These are phyloP conservation scores for Colinus virginianus DNA, from an alignment of 2,113 vertebrate genomes.

Conservation along the genomic window DNA sequence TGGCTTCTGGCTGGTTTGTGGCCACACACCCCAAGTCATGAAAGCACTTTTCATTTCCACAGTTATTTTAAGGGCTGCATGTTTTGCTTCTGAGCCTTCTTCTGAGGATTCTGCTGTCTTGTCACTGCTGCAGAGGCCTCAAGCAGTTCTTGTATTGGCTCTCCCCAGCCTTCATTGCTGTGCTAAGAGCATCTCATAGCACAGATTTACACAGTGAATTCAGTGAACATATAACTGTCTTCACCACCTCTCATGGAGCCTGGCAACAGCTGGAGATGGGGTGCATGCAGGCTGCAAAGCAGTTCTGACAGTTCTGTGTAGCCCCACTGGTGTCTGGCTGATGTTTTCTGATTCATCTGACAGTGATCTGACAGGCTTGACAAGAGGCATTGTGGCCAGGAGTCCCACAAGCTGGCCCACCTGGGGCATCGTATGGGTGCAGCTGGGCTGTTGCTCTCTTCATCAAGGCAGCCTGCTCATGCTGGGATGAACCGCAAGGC, in stretches of 20 bases:
- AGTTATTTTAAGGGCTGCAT: neutral
- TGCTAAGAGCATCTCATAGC: neutral
- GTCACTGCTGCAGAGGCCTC: neutral
- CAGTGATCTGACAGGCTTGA: neutral
- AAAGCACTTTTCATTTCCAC: neutral
- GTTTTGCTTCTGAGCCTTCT: neutral
- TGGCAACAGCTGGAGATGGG: neutral
- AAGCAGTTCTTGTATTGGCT: neutral
- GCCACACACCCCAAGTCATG: neutral
- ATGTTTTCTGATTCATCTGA: neutral
- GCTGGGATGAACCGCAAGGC: neutral
- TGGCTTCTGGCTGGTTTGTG: neutral
- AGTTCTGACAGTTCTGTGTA: neutral
- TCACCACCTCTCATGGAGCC: neutral
- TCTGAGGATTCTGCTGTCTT: neutral
- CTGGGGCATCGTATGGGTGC: neutral
- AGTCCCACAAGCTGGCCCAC: neutral
- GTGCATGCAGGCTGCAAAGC: fast-evolving
- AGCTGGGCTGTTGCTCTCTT: neutral
- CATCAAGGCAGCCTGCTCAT: fast-evolving
- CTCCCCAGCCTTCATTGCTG: neutral
- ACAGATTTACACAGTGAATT: neutral
- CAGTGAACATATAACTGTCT: neutral
- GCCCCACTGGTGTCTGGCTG: neutral
- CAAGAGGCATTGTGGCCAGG: neutral